Evolutionary conservation across 2,888 invertebrate species (phyloP), one percentile per base, ranked within the genome.

Genomic region (Chaetogeoica ovagalla): DNA sequence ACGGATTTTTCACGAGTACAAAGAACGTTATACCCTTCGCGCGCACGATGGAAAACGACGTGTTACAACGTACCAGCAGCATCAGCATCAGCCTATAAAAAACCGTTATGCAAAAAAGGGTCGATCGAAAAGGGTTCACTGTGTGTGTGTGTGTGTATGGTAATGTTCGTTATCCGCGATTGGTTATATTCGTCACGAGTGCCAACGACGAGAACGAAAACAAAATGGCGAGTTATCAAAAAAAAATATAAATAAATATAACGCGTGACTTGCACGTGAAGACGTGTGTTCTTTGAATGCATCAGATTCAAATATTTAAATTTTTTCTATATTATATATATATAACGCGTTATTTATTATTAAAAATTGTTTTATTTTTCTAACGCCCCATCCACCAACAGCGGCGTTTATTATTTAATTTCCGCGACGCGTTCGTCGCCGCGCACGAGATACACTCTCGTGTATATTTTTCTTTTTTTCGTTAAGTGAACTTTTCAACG

Each of bases 81-180:
- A n/a, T n/a, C 30, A 2, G 30, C 30, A 30, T 1, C 30, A 30
- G 43, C 79, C 79, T 79, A 79, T 79, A 79, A 79, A 30, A 79
- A 79, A 79, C 79, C 79, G 79, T 79, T 79, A 79, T 79, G 79
- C 70, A 79, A 79, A 79, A 77, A 71, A 63, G 79, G 79, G 79
- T 6, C 57, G 55, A 79, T 63, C n/a, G 11, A 57, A 71, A 30
- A 79, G 79, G 79, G 79, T 79, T 79, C 23, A 68, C 19, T 43
- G 4, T 4, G 30, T 4, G 30, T 30, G 30, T 4, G 30, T 30
- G 30, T 30, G 65, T 37, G 3, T 63, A 79, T 79, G 79, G 71
- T 71, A 77, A 77, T 30, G 30, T 77, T 70, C 70, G 63, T 65
- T 57, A 57, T 43, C 79, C 37, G 79, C 37, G 79, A 79, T 79